Base-by-base conservation (phyloP, 2,888 invertebrate species). In the Pyrgus malvae region DNA sequence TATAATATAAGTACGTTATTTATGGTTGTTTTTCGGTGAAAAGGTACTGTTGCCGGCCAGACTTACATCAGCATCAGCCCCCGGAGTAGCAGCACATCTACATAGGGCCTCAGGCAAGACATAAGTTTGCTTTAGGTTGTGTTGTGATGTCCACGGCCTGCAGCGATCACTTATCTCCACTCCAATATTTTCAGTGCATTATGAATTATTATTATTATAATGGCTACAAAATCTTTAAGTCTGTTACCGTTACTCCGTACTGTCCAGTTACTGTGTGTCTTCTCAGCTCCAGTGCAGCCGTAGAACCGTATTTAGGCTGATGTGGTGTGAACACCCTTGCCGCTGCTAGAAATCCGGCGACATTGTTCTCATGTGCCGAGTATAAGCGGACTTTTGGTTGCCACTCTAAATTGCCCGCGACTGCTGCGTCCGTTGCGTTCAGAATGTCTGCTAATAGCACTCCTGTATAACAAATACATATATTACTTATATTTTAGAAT, bases 311-410 rank as follows among this genome's bases (percentile, higher is more conserved):
- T 9, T 80, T 84, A 0, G 93, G 93, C 56, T 92, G 89, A 51
- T 92, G 92, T 0, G 91, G 83, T 51, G 89, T 73, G 67, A 88
- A 94, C 1, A 92, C 88, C 8, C 83, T 80, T 0, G 92, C 79
- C 1, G 92, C 91, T 0, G 87, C 80, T 68, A 94, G 83, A n/a
- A 93, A 60, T 0, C 90, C 90, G 0, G 92, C 91, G 0, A 94
- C 88, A 29, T 93, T 93, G 48, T 92, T 92, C 70, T 94, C 94
- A 69, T 94, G 94, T 0, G 90, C 93, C 0, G 92, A 91, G 64
- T 90, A 91, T 50, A 93, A 65, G 31, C 82, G 77, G 16, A 93
- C 57, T 63, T 90, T 91, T 0, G 81, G 78, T 27, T 72, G 78
- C 29, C 25, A 19, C 4, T 79, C 74, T 0, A 59, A 59, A 33